Conservation (phyloP, 2,113 vertebrate species). For the Benitochromis conjunctus region DNA sequence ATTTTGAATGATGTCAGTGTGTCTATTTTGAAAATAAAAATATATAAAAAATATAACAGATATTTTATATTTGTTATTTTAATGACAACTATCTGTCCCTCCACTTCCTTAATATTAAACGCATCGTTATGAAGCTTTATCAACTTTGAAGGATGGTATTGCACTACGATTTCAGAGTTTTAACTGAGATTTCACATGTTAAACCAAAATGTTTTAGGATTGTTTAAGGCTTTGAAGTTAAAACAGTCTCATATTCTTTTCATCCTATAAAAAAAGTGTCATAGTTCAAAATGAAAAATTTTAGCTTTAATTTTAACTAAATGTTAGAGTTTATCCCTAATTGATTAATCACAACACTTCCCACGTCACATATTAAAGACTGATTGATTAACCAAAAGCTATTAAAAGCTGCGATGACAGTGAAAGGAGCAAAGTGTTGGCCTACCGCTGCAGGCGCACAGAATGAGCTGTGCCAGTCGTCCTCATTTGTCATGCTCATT, state of each 20-base stretch:
- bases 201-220: neutral
- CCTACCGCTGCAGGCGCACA: neutral
- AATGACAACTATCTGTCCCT: neutral
- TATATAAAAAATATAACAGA: too few species aligned
- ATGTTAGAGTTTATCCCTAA: neutral
- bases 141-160: neutral
- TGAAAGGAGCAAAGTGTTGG: neutral
- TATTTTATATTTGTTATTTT: neutral
- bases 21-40: neutral
- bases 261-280: neutral
- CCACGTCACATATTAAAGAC: neutral
- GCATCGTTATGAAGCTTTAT: neutral
- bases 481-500: neutral
- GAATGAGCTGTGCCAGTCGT: neutral
- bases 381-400: neutral
- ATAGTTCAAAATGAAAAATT: neutral
- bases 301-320: neutral
- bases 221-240: neutral
- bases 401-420: neutral
- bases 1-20: neutral
- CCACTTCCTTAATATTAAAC: neutral
- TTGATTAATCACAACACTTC: neutral
- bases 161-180: neutral
- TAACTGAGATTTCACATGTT: neutral
- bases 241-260: neutral